Evolutionary conservation across 2,113 vertebrate genomes (phyloP).

Genomic region (Tragulus kanchil): DNA sequence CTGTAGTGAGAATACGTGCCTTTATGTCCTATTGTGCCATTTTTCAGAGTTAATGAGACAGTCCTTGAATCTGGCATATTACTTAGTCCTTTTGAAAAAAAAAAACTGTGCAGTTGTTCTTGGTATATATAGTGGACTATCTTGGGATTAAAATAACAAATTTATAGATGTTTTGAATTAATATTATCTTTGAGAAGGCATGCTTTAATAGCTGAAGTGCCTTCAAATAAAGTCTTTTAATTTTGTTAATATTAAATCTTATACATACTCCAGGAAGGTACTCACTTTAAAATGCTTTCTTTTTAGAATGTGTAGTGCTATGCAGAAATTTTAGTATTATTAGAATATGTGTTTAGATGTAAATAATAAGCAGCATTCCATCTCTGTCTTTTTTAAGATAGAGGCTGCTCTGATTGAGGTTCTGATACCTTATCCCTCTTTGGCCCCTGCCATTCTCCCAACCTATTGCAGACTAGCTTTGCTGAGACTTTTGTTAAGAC

Average conservation of each 20-base stretch:
- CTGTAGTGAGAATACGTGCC: background rate
- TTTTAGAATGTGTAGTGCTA: background rate
- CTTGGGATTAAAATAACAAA: conserved; percentile 6
- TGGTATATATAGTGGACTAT: background rate
- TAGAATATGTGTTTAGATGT: background rate
- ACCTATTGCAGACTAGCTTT: background rate
- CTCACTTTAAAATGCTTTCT: background rate
- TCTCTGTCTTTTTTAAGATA: background rate
- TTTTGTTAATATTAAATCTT: background rate
- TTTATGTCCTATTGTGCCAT: background rate
- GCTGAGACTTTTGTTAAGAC: background rate
- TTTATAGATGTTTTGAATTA: background rate
- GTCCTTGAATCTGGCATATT: background rate
- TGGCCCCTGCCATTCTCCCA: background rate
- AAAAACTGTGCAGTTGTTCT: background rate
- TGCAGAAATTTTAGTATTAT: background rate
- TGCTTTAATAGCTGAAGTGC: background rate
- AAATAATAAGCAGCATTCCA: background rate
- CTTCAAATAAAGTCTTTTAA: background rate
- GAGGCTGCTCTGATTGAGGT: background rate
- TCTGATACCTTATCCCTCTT: background rate
- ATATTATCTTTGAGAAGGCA: background rate
- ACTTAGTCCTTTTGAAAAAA: background rate
- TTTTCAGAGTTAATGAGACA: background rate
- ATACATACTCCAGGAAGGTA: background rate